A percentile compares a stretch with the other conserved stretches of the same genome.
Evolutionary conservation across 1,140 invertebrate genomes (phyloP).

Genomic region (Hyposmocoma kahamanoa): DNA sequence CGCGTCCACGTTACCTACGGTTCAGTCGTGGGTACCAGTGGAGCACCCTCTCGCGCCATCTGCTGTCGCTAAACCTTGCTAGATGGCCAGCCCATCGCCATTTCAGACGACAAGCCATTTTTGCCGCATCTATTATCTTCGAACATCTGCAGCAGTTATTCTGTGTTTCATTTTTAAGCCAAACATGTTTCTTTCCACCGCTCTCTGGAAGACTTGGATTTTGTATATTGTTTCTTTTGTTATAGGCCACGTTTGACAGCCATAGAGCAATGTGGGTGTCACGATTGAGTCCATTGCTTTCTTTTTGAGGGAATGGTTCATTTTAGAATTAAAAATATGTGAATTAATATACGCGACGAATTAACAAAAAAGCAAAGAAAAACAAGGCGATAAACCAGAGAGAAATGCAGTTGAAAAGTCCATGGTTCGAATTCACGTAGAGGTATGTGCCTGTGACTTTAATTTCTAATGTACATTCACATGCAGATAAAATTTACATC

Average conservation of each 20-base stretch:
- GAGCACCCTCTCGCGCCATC: constrained; percentile 1
- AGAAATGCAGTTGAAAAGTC: no score
- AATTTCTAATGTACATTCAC: no score
- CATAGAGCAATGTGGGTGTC: background rate
- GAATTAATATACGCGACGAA: background rate
- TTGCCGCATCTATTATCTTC: constrained; percentile 3
- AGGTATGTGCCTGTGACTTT: no score
- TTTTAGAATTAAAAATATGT: background rate
- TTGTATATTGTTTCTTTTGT: background rate
- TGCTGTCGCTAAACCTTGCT: background rate
- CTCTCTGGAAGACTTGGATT: constrained; percentile 2
- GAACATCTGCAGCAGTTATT: background rate
- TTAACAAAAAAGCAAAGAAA: background rate
- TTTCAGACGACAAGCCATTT: background rate
- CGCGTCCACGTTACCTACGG: no score
- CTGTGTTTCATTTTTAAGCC: background rate
- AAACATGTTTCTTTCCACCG: constrained; percentile 1
- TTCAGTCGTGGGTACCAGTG: constrained; percentile 2
- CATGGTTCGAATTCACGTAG: no score
- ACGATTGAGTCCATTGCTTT: constrained; percentile 1
- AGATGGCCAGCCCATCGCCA: constrained; percentile 6
- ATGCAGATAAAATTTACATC: no score
- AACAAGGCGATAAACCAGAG: no score
- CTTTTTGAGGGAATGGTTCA: background rate
- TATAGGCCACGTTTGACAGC: background rate